phyloP scores from a whole-genome alignment of 37 sponge, comb jelly and placozoan genomes.

The Haliclona indistincta region DNA sequence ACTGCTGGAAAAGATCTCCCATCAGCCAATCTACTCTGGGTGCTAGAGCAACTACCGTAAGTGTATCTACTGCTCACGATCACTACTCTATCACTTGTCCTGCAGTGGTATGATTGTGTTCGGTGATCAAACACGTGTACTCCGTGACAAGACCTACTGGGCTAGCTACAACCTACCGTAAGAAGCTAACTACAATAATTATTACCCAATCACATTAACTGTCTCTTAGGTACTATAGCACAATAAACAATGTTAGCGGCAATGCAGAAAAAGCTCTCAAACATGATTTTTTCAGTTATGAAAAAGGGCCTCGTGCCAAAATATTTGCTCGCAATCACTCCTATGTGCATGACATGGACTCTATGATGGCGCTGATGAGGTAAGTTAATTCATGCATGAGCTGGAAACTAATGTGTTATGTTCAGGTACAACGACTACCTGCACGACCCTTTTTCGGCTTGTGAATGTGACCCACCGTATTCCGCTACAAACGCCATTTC shows the following conservation, averaged over 20 bases:
- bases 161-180: slow-evolving; percentile 95
- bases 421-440: slow-evolving; percentile 94
- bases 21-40: slow-evolving; percentile 60
- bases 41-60: slow-evolving; percentile 93
- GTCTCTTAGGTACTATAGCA: slow-evolving; percentile 53
- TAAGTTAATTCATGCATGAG: slow-evolving; percentile 14
- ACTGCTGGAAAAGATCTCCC: slow-evolving; percentile 17
- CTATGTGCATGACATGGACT: slow-evolving; percentile 68
- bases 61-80: too few species aligned
- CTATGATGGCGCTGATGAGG: slow-evolving; percentile 88
- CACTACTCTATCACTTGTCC: too few species aligned
- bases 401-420: background rate
- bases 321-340: slow-evolving; percentile 87
- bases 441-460: slow-evolving; percentile 84
- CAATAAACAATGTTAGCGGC: slow-evolving; percentile 78
- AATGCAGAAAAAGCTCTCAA: slow-evolving; percentile 57
- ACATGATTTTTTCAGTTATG: slow-evolving; percentile 89
- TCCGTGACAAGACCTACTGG: slow-evolving; percentile 83
- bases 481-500: slow-evolving; percentile 91
- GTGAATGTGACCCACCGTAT: slow-evolving; percentile 93
- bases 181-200: slow-evolving; percentile 1
- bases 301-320: slow-evolving; percentile 73
- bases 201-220: background rate
- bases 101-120: slow-evolving; percentile 31
- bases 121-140: slow-evolving; percentile 75